These are phyloP conservation scores for Mesoligia furuncula DNA, from an alignment of 2,888 invertebrate genomes.

Conservation along the genomic window DNA sequence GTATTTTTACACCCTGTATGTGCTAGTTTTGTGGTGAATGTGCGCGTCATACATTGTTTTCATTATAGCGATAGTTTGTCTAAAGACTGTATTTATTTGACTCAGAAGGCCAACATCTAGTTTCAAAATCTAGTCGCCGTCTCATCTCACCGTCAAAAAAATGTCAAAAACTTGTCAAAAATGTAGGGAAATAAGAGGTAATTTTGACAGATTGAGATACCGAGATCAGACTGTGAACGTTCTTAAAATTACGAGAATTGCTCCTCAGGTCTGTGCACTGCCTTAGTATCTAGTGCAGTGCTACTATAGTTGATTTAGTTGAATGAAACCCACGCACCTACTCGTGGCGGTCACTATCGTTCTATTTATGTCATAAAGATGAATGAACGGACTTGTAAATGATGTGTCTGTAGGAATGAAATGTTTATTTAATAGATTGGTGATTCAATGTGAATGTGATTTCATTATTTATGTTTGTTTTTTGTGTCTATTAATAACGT, in stretches of 20 bases:
- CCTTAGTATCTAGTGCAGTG: neutral
- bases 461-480: neutral
- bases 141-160: too few species aligned
- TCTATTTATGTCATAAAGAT: constrained; percentile 35
- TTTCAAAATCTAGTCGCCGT: too few species aligned
- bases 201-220: too few species aligned
- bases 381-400: constrained; percentile 34
- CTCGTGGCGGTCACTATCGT: constrained; percentile 36
- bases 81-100: neutral
- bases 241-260: too few species aligned
- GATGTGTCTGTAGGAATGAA: constrained; percentile 17
- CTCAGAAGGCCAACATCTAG: neutral
- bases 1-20: too few species aligned
- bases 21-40: neutral
- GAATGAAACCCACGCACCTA: constrained; percentile 67
- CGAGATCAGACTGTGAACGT: too few species aligned
- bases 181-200: too few species aligned
- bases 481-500: neutral
- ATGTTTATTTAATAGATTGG: constrained; percentile 21
- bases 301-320: constrained; percentile 67
- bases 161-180: too few species aligned
- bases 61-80: neutral
- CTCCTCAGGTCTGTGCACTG: neutral
- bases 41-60: neutral
- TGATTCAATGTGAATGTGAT: neutral